Evolutionary conservation across 2,797 vertebrate genomes (phyloP).

Genomic region (Telmatherina bonti): DNA sequence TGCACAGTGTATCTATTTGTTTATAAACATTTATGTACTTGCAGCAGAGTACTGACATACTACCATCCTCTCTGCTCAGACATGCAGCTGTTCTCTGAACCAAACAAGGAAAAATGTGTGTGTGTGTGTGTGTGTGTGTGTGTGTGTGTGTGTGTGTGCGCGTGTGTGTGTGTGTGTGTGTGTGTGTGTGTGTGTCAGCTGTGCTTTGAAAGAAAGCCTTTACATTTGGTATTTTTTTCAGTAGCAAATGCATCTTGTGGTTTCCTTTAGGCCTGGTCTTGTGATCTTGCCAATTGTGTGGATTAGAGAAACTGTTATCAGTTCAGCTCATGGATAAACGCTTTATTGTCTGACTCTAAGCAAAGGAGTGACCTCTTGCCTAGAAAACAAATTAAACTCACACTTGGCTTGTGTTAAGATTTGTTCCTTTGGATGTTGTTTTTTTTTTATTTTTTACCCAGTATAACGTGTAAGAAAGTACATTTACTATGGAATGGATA

Average conservation of each 20-base stretch:
- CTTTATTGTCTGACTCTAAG: conserved; percentile 41
- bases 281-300: conserved; percentile 40
- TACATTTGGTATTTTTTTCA: not conserved
- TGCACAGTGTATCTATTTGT: not conserved
- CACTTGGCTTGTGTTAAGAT: conserved; percentile 1
- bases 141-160: too few relatives aligned
- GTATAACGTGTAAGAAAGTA: not conserved
- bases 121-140: too few relatives aligned
- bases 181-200: too few relatives aligned
- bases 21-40: not conserved
- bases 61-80: not conserved
- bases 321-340: conserved; percentile 42
- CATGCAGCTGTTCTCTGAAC: conserved; percentile 5
- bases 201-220: conserved; percentile 16
- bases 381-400: conserved; percentile 12
- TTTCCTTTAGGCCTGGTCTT: conserved; percentile 31
- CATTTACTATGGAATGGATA: not conserved
- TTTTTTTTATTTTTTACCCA: not conserved
- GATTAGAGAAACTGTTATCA: conserved; percentile 28
- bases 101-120: not conserved
- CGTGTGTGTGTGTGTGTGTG: too few relatives aligned
- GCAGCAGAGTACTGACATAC: not conserved
- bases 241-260: conserved; percentile 29
- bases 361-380: conserved; percentile 22
- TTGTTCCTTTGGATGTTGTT: not conserved